These are phyloP conservation scores for Tupaia chinensis DNA, from an alignment of 2,113 vertebrate genomes.

Conservation along the genomic window DNA sequence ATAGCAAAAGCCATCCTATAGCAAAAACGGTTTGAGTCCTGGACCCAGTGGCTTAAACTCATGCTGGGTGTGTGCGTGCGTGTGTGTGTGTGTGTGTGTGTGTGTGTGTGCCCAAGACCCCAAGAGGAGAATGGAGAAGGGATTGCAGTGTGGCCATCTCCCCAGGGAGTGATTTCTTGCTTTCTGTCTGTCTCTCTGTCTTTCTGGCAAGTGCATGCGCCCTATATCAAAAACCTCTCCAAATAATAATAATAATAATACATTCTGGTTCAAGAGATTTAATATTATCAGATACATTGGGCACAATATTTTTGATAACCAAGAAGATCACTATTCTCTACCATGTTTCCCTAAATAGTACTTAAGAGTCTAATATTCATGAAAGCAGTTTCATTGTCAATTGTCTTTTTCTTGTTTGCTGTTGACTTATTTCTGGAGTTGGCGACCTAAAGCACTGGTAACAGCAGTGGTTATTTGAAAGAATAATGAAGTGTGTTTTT, in stretches of 20 bases:
- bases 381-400: conserved; percentile 40
- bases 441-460: neutral
- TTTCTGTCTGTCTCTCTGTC: too few relatives aligned
- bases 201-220: too few relatives aligned
- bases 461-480: conserved; percentile 23
- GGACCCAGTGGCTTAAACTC: too few relatives aligned
- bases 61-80: too few relatives aligned
- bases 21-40: too few relatives aligned
- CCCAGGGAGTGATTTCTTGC: too few relatives aligned
- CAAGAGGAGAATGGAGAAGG: too few relatives aligned
- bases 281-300: neutral
- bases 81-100: too few relatives aligned
- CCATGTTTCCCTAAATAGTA: neutral
- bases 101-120: too few relatives aligned
- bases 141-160: too few relatives aligned
- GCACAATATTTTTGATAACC: neutral
- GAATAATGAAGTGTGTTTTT: conserved; percentile 27
- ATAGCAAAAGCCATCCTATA: too few relatives aligned
- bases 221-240: too few relatives aligned
- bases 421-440: neutral
- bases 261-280: conserved; percentile 3
- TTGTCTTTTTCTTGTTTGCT: conserved; percentile 32
- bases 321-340: neutral
- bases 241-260: neutral
- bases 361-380: neutral